phyloP scores from a whole-genome alignment of 1,140 invertebrate genomes.

The Leptinotarsa defecta region DNA sequence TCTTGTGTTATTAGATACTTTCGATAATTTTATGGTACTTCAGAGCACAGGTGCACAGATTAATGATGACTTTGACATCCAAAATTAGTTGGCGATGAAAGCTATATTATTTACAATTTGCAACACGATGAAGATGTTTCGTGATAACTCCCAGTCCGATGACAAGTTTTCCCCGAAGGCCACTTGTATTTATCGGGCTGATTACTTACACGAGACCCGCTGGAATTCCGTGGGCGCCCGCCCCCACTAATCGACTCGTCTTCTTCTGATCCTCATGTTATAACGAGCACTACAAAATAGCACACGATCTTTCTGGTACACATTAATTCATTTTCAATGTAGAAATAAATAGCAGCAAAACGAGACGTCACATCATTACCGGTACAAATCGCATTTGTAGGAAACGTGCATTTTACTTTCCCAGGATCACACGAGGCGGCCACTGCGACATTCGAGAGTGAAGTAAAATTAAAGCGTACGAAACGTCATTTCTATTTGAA shows the following conservation, averaged over 20 bases:
- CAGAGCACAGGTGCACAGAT: no score
- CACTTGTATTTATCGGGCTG: background rate
- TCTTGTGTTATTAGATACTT: no score
- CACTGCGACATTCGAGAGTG: no score
- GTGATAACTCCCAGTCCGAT: no score
- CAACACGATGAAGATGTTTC: no score
- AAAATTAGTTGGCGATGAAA: no score
- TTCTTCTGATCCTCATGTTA: constrained; percentile 14
- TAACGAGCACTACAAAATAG: constrained; percentile 26
- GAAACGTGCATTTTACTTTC: background rate
- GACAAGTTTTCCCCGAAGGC: background rate
- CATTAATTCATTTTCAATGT: constrained; percentile 27
- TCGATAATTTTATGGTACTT: no score
- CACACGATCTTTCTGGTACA: constrained; percentile 18
- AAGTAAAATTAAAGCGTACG: no score
- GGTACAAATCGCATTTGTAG: background rate
- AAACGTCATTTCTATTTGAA: no score
- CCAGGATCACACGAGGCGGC: no score
- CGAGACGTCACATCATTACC: constrained; percentile 18
- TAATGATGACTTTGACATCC: no score
- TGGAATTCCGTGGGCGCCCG: constrained; percentile 20
- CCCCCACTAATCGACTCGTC: constrained; percentile 10
- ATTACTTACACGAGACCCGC: background rate
- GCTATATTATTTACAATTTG: no score
- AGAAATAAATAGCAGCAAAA: constrained; percentile 21